phyloP scores from a whole-genome alignment of 2,888 invertebrate species.

The Napeogenes sylphis region DNA sequence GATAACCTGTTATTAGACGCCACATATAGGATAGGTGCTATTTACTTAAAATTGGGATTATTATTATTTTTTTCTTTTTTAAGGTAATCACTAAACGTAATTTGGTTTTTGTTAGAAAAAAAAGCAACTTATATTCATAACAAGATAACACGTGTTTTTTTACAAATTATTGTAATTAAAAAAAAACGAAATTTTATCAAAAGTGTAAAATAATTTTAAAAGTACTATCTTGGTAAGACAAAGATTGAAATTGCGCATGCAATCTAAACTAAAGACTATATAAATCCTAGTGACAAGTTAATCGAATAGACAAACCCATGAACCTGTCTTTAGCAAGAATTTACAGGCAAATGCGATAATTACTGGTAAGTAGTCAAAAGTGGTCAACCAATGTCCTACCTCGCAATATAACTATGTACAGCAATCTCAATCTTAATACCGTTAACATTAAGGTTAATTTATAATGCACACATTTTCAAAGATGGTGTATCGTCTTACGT shows the following conservation, averaged over 20 bases:
- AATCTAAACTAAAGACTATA: slow-evolving; percentile 25
- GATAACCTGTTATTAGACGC: too few species aligned
- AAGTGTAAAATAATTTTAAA: background rate
- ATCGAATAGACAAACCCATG: slow-evolving; percentile 36
- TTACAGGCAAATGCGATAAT: slow-evolving; percentile 35
- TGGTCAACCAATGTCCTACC: slow-evolving; percentile 19
- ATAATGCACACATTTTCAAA: slow-evolving; percentile 12
- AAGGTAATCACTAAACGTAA: too few species aligned
- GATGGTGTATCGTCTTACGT: slow-evolving; percentile 24
- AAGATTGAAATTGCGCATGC: slow-evolving; percentile 23
- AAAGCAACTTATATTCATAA: too few species aligned
- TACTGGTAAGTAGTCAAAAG: slow-evolving; percentile 34
- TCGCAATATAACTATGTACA: slow-evolving; percentile 9
- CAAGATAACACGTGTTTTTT: too few species aligned
- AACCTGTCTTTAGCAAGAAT: slow-evolving; percentile 35
- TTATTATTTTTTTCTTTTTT: too few species aligned
- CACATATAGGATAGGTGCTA: too few species aligned
- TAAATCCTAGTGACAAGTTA: slow-evolving; percentile 37
- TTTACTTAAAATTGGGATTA: too few species aligned
- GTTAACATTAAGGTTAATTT: slow-evolving; percentile 11
- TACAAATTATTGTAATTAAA: too few species aligned
- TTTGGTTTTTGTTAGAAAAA: too few species aligned
- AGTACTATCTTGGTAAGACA: slow-evolving; percentile 5
- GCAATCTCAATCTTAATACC: slow-evolving; percentile 15
- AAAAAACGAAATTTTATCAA: too few species aligned